Base-by-base conservation (phyloP, 37 sponge, comb jelly and placozoan species). In the Ephydatia muelleri region DNA sequence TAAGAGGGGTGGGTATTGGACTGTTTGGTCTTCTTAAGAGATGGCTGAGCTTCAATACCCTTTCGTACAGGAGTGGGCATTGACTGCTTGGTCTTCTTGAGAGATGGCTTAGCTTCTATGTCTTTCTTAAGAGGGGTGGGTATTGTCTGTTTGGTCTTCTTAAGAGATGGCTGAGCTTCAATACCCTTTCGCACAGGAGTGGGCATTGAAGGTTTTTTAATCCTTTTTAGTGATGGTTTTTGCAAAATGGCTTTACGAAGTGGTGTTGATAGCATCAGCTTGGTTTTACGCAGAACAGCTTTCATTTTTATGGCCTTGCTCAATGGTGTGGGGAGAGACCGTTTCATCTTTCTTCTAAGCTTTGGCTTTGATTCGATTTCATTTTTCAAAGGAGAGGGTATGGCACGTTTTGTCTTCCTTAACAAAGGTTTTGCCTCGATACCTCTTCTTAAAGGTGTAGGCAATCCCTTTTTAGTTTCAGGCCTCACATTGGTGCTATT, bases 131-230 rank as follows among this genome's bases (percentile, higher is more conserved):
- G 36, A 57, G 94, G 94, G 79, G 89, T 83, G 14, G 84, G 73
- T 43, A 88, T 38, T 14, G 49, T 32, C 37, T 76, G 39, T 73
- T 72, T 79, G 19, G 74, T 70, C 43, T 81, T 77, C 11, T 88
- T n/a, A 31, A 93, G 76, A 16, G 64, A 28, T 35, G 82, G 76
- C 0, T 38, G 9, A n/a, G 28, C 22, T 48, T 86, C 65, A 78
- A 93, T 93, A 0, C 67, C 78, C 76, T 84, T 79, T 19, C 88
- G 39, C 19, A 93, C 66, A 26, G 94, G 94, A 57, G 94, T 93
- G 19, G 91, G 84, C 78, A 90, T 40, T 19, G 78, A 8, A 35
- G 23, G 36, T 22, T 80, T 90, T 37, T 67, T 86, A 38, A 79
- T 86, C 79, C 76, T 86, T 6, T 85, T 39, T 28, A 93, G 73